Evolutionary conservation across 2,113 vertebrate species (phyloP), one percentile per base, ranked within the genome.

Genomic region (Salvelinus namaycush): DNA sequence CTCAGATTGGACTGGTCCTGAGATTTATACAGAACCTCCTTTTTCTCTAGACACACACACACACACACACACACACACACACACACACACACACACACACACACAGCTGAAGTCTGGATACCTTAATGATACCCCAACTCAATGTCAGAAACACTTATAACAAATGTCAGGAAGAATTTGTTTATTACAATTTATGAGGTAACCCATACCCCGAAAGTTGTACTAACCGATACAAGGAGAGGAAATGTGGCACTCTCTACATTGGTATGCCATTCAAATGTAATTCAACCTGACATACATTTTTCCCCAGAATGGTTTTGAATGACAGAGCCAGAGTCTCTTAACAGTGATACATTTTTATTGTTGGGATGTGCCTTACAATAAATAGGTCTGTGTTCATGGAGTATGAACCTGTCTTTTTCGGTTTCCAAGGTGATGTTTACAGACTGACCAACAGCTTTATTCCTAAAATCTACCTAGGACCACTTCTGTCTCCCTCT

Each of bases 1-100:
- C 65, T 44, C 70, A 68, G 74, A 80, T 76, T 64, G n/a, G 68
- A 74, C 75, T 67, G 48, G 7, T 11, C 48, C 2, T 48, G 39
- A 76, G 65, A 89, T 87, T 86, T 87, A 89, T 79, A 73, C 68
- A 62, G 48, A 44, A 14, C 8, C 34, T 31, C 22, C 49, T 11
- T 26, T 4, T 1, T 12, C 26, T 26, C 26, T 11, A 29, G 9
- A 34, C 67, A 34, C 20, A 70, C n/a, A 70, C 14, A 48, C 8
- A 48, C 8, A 44, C 5, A n/a, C 68, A 70, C 34, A 22, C 68
- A 69, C 39, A 48, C n/a, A 48, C 39, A 14, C 24, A 29, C 8
- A 34, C 67, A 34, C 34, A 70, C n/a, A 70, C 14, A 48, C 8
- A 22, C 5, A 22, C 68, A 70, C 34, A 22, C 68, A 48, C 39